Conservation (phyloP, 2,888 invertebrate genomes). For the Fragum whitleyi region DNA sequence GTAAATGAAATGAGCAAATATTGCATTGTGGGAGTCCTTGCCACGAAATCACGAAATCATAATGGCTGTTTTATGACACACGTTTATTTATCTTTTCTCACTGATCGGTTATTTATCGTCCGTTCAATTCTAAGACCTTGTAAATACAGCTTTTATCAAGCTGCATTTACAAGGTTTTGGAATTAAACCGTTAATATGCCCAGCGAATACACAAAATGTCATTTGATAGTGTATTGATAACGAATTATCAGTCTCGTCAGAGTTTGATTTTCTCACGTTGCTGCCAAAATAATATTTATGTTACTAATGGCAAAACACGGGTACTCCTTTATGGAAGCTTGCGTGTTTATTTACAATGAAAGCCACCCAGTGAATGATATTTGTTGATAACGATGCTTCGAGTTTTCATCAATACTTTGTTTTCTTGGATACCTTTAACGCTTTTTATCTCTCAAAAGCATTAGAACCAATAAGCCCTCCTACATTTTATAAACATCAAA, state of each 20-base stretch:
- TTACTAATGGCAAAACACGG: constrained; percentile 20
- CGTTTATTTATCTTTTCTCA: constrained; percentile 22
- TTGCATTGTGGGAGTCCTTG: constrained; percentile 16
- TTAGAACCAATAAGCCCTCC: too few relatives aligned
- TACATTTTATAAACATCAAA: too few relatives aligned
- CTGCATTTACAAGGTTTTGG: too few relatives aligned
- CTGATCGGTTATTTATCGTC: constrained; percentile 6
- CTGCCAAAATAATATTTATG: constrained; percentile 29
- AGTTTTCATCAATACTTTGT: too few relatives aligned
- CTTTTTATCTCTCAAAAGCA: too few relatives aligned
- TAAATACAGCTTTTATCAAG: too few relatives aligned
- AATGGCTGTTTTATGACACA: constrained; percentile 1
- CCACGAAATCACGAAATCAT: neutral
- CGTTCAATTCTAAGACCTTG: too few relatives aligned
- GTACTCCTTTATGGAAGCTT: neutral
- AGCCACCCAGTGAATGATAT: neutral
- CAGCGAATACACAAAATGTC: neutral
- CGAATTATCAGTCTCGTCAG: constrained; percentile 15
- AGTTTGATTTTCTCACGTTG: constrained; percentile 27
- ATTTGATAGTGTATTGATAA: constrained; percentile 26
- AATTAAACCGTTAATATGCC: too few relatives aligned
- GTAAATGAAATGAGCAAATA: neutral
- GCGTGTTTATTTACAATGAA: neutral
- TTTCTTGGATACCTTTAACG: too few relatives aligned
- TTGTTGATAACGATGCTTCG: too few relatives aligned